phyloP scores from a whole-genome alignment of 2,888 invertebrate genomes.

The Ommatoiulus sabulosus region DNA sequence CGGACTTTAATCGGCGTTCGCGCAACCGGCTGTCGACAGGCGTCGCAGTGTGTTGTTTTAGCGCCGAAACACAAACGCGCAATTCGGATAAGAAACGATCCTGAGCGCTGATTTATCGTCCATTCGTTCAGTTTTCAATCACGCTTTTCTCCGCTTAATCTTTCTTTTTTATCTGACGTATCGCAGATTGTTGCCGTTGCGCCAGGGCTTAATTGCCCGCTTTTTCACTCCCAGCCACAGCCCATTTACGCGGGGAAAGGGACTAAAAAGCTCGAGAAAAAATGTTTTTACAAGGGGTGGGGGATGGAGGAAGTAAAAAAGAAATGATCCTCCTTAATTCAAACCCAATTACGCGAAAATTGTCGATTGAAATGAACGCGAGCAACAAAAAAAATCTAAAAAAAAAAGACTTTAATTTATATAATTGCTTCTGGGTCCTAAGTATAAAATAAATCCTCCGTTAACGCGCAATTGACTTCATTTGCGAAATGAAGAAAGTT shows the following conservation, averaged over 20 bases:
- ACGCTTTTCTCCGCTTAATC: conserved; percentile 10
- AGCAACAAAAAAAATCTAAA: background rate
- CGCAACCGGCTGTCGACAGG: too few species aligned
- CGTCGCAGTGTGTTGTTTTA: background rate
- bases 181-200: conserved; percentile 23
- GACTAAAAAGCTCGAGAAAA: background rate
- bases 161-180: conserved; percentile 10
- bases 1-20: too few species aligned
- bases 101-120: conserved; percentile 8
- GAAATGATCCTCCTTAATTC: conserved; percentile 34
- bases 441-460: conserved; percentile 8
- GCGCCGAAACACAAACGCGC: background rate
- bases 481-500: background rate
- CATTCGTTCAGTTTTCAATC: conserved; percentile 21
- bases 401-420: background rate
- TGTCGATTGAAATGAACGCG: background rate
- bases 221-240: background rate
- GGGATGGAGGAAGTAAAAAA: background rate
- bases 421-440: conserved; percentile 2
- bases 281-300: background rate
- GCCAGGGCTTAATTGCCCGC: conserved; percentile 16
- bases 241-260: background rate
- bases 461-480: conserved; percentile 2
- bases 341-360: conserved; percentile 27
- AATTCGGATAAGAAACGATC: too few species aligned